phyloP scores from a whole-genome alignment of 2,113 vertebrate genomes.

The Coptodon rendalli region DNA sequence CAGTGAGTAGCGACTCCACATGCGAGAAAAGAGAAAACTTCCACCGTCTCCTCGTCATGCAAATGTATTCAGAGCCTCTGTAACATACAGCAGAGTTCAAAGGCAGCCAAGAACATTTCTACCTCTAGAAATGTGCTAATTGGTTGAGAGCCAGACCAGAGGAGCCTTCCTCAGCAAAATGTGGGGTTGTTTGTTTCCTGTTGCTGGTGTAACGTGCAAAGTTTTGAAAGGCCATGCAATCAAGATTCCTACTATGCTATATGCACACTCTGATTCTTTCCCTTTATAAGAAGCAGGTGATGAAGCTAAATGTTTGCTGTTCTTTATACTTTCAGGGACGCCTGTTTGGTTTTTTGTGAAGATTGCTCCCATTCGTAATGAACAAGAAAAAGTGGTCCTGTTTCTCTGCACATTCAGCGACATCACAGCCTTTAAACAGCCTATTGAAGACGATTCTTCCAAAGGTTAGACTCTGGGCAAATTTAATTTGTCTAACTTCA shows the following conservation, averaged over 20 bases:
- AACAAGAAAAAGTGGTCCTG: conserved; percentile 98
- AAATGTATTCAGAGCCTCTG: conserved; percentile 49
- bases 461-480: conserved; percentile 80
- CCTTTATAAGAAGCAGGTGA: background rate
- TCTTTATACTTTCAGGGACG: conserved; percentile 80
- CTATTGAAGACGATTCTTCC: conserved; percentile 95
- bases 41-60: conserved; percentile 49
- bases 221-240: background rate
- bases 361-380: conserved; percentile 97
- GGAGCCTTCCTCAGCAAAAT: conserved; percentile 1
- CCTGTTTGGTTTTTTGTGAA: conserved; percentile 99
- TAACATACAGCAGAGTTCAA: conserved; percentile 44
- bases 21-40: background rate
- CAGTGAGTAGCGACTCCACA: conserved; percentile 77
- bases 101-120: conserved; percentile 41
- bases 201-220: conserved; percentile 2
- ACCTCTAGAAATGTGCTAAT: conserved; percentile 44
- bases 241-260: background rate
- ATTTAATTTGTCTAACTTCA: background rate
- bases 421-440: conserved; percentile 99
- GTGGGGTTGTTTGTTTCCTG: conserved; percentile 2
- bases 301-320: background rate
- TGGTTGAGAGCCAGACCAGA: conserved; percentile 21
- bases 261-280: background rate
- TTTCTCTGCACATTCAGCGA: conserved; percentile 99